Percentiles rank a stretch among this genome's conserved stretches.
Conservation (phyloP, 2,888 invertebrate genomes). For the Arge pagana region DNA sequence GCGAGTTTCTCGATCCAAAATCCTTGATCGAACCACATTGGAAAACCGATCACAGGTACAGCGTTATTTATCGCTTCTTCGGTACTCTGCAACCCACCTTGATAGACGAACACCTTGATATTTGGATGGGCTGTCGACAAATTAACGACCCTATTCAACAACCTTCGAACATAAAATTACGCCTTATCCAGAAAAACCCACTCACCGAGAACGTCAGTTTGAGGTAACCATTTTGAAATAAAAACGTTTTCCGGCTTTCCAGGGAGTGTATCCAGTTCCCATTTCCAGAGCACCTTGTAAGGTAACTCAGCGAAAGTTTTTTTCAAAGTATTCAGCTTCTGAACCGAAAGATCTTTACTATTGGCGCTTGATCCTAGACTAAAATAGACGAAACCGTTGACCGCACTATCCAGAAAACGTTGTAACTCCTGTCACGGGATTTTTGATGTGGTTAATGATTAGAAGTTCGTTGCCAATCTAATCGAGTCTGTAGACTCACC, state of each 20-base stretch:
- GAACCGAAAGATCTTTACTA: conserved; percentile 49
- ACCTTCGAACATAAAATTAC: no score
- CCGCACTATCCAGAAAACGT: conserved; percentile 48
- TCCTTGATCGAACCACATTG: conserved; percentile 9
- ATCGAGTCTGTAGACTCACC: no score
- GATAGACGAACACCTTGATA: conserved; percentile 15
- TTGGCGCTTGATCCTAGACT: conserved; percentile 56
- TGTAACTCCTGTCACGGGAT: conserved; percentile 45
- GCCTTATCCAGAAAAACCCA: no score
- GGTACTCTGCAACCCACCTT: conserved; percentile 19
- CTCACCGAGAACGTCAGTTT: conserved; percentile 55
- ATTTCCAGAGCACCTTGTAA: conserved; percentile 56
- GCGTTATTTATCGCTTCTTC: conserved; percentile 10
- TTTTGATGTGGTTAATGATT: no score
- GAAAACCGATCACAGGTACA: conserved; percentile 12
- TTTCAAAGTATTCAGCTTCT: conserved; percentile 45
- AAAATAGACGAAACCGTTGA: conserved; percentile 54
- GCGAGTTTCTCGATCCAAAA: not conserved
- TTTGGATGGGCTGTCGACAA: conserved; percentile 12
- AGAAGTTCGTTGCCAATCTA: no score
- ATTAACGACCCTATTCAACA: no score
- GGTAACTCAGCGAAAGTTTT: conserved; percentile 49
- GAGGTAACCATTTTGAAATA: conserved; percentile 57
- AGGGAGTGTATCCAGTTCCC: conserved; percentile 42
- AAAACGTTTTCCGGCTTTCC: conserved; percentile 57